Conservation (phyloP, 2,888 invertebrate species). For the Stenodema calcarata region DNA sequence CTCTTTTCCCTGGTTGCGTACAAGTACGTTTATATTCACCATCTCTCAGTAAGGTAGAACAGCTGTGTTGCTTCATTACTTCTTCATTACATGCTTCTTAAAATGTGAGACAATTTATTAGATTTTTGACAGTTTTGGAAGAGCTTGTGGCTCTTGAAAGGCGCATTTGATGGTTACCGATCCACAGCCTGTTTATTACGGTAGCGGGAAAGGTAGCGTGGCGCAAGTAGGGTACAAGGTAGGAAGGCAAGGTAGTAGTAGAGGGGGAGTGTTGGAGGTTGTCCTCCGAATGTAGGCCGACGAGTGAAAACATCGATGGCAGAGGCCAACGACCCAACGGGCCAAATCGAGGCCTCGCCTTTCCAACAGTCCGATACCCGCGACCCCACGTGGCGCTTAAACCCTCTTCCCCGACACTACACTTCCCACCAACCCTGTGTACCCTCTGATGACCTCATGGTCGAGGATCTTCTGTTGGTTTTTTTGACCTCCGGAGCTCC, state of each 20-base stretch:
- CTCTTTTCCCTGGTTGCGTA: too few relatives aligned
- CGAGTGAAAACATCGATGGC: conserved; percentile 39
- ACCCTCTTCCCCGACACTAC: background rate
- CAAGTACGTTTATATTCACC: too few relatives aligned
- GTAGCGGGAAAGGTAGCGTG: too few relatives aligned
- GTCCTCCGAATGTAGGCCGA: conserved; percentile 37
- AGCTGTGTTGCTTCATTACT: too few relatives aligned
- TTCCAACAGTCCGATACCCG: conserved; percentile 29
- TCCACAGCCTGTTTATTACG: too few relatives aligned
- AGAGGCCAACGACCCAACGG: conserved; percentile 38
- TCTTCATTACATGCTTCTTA: too few relatives aligned
- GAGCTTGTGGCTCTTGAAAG: too few relatives aligned
- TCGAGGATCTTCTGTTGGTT: background rate
- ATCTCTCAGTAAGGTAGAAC: too few relatives aligned
- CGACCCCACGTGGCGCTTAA: conserved; percentile 28
- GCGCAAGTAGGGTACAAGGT: background rate
- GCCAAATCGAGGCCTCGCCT: conserved; percentile 37
- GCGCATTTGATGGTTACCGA: too few relatives aligned
- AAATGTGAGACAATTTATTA: too few relatives aligned
- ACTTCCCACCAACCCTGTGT: background rate
- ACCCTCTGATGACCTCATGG: background rate
- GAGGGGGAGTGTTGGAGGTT: background rate
- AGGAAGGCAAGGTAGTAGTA: background rate
- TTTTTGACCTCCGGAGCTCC: background rate
- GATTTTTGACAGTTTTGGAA: too few relatives aligned